phyloP scores from a whole-genome alignment of 2,113 vertebrate species.

The Ursus arctos region DNA sequence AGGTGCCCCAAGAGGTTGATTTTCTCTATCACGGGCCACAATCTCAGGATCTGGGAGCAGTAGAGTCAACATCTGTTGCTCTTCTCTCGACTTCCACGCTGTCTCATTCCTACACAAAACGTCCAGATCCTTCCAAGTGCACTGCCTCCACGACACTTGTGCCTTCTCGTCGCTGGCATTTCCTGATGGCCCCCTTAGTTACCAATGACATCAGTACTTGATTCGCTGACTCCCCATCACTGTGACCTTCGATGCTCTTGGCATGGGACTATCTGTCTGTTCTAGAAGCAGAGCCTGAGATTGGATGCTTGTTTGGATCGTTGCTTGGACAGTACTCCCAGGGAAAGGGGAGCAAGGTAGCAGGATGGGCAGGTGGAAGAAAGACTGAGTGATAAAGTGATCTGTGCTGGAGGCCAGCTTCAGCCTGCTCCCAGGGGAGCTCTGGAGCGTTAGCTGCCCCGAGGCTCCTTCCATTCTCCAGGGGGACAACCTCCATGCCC shows the following conservation, averaged over 20 bases:
- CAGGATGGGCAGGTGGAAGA: neutral
- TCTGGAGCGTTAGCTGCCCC: neutral
- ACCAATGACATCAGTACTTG: fast-evolving
- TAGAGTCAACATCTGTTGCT: fast-evolving
- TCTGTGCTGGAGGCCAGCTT: neutral
- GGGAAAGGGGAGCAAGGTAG: neutral
- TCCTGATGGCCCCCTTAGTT: too few species aligned
- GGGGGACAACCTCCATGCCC: neutral
- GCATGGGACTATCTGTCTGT: neutral
- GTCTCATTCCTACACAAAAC: neutral
- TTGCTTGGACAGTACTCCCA: too few species aligned
- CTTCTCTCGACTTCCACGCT: neutral
- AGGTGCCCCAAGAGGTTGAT: neutral
- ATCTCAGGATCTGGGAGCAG: neutral
- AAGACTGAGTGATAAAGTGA: too few species aligned
- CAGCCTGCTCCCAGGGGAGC: neutral
- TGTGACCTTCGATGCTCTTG: fast-evolving
- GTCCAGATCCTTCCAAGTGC: neutral
- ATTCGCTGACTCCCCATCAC: neutral
- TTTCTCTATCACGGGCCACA: too few species aligned
- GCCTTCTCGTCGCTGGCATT: neutral
- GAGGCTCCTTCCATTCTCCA: fast-evolving
- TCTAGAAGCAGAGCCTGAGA: neutral
- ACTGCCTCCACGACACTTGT: fast-evolving
- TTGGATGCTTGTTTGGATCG: neutral